Conservation (phyloP, 2,797 vertebrate species). For the Carduelis carduelis region DNA sequence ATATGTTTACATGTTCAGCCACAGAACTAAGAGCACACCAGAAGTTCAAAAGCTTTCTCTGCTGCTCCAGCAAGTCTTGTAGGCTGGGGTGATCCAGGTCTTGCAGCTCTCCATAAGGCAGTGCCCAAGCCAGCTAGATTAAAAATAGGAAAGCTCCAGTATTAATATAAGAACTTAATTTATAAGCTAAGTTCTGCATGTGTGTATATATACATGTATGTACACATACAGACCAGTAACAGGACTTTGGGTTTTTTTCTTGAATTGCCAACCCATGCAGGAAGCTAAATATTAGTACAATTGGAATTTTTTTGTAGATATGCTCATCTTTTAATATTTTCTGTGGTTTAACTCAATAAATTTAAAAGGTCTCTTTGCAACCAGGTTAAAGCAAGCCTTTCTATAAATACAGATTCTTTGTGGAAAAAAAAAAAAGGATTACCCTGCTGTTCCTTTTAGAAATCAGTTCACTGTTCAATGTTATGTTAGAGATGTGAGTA, state of each 20-base stretch:
- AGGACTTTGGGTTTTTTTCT: not conserved
- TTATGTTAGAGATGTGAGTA: not conserved
- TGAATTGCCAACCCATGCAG: not conserved
- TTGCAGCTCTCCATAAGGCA: not conserved
- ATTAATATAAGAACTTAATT: too few species aligned
- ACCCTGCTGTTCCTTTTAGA: not conserved
- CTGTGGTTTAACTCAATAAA: not conserved
- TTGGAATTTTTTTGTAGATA: not conserved
- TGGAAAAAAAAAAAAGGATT: not conserved
- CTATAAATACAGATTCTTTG: not conserved
- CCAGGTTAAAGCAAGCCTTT: not conserved
- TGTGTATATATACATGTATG: too few species aligned
- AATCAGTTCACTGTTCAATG: not conserved
- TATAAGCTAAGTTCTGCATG: not conserved
- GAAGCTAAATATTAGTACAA: not conserved
- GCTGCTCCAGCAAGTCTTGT: not conserved
- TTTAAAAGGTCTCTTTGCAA: not conserved
- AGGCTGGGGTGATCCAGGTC: not conserved
- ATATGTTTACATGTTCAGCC: not conserved
- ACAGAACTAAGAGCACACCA: not conserved
- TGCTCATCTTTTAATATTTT: not conserved
- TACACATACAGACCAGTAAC: not conserved
- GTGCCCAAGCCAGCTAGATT: not conserved
- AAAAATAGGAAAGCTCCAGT: not conserved
- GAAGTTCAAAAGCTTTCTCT: not conserved